A percentile compares a stretch with the other conserved stretches of the same genome.
These are phyloP conservation scores for Helarctos malayanus DNA, from an alignment of 2,797 vertebrate genomes.

Conservation along the genomic window DNA sequence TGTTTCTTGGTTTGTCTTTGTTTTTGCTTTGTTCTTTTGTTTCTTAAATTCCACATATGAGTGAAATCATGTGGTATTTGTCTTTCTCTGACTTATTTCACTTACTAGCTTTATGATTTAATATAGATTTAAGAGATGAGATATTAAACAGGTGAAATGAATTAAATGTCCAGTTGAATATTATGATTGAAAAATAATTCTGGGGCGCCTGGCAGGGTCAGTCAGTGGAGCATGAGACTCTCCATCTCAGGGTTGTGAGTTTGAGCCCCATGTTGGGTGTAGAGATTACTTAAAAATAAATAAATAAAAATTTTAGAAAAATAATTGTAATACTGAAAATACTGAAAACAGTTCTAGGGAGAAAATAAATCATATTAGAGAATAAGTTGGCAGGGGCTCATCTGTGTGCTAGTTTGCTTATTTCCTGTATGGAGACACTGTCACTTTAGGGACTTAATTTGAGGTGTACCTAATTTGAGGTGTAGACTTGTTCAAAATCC, in stretches of 20 bases:
- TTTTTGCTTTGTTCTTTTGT: not conserved
- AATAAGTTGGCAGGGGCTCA: not conserved
- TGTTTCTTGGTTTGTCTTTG: not conserved
- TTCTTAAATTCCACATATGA: not conserved
- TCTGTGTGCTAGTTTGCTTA: not conserved
- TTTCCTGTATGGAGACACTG: not conserved
- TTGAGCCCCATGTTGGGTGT: not conserved
- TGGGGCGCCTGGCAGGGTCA: not conserved
- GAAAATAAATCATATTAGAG: not conserved
- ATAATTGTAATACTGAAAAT: slow-evolving; percentile 14
- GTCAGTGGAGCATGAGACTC: not conserved
- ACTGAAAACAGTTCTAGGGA: not conserved
- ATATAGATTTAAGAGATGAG: slow-evolving; percentile 32
- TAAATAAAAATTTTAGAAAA: not conserved
- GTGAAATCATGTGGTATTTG: not conserved
- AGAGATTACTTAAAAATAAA: not conserved
- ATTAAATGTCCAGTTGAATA: not conserved
- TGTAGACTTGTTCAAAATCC: not conserved
- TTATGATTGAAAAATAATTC: not conserved
- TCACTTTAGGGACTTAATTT: not conserved
- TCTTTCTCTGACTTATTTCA: not conserved
- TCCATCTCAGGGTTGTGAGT: not conserved
- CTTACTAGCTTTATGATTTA: not conserved
- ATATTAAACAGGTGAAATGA: not conserved
- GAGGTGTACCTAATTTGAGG: not conserved